These are phyloP conservation scores for Enteromius paludinosus DNA, from an alignment of 2,797 vertebrate species.

Conservation along the genomic window DNA sequence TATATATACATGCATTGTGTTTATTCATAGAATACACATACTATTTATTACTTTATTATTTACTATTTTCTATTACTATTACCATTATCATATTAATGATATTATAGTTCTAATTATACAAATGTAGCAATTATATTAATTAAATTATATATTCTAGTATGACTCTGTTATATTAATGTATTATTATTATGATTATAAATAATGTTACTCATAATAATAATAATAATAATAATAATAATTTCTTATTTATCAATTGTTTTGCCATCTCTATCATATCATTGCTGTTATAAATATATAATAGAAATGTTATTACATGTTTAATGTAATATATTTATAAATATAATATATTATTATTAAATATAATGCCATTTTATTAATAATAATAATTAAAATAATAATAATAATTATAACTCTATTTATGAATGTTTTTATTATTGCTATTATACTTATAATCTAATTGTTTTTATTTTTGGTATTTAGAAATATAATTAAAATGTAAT, in stretches of 20 bases:
- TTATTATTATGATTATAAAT: no score
- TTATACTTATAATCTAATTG: background rate
- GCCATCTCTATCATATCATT: background rate
- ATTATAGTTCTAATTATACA: background rate
- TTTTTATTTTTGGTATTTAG: background rate
- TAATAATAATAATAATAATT: background rate
- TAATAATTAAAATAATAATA: background rate
- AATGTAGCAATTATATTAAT: no score
- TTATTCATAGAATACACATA: no score
- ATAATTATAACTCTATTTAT: no score
- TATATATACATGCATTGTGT: no score
- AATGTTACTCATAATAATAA: no score
- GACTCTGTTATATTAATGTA: no score
- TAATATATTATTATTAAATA: background rate
- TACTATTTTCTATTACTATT: background rate
- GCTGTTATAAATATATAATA: no score
- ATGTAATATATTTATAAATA: background rate
- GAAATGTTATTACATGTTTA: no score
- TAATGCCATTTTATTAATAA: background rate
- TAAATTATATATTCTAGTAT: no score
- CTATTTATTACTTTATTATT: no score
- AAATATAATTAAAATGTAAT: background rate
- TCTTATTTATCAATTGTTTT: no score
- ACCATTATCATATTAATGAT: background rate
- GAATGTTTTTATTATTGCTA: background rate